These are phyloP conservation scores for Metridium senile DNA, from an alignment of 92 coral and sea anemone genomes.

Conservation along the genomic window DNA sequence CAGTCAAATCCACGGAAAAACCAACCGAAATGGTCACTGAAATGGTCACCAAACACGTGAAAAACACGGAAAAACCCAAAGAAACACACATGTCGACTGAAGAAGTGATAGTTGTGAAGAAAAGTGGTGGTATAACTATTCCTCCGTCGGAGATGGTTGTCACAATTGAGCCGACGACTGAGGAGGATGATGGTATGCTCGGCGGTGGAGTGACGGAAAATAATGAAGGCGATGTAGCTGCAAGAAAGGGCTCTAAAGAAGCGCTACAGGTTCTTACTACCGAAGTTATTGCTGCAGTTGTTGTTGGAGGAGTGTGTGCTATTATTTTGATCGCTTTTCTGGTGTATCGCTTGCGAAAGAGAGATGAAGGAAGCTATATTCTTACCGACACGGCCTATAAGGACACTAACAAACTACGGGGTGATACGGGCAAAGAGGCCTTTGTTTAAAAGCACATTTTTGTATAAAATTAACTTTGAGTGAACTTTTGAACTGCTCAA, in stretches of 20 bases:
- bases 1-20: not conserved
- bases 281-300: constrained; percentile 94
- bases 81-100: not conserved
- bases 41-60: not conserved
- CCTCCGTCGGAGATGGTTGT: not conserved
- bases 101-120: constrained; percentile 1
- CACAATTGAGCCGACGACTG: not conserved
- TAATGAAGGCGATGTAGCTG: constrained; percentile 28
- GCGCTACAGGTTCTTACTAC: constrained; percentile 61
- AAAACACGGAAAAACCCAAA: not conserved
- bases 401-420: constrained; percentile 79
- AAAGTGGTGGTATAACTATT: not conserved
- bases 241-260: not conserved
- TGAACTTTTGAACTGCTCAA: constrained; percentile 4
- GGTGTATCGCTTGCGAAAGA: constrained; percentile 89
- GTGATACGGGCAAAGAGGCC: constrained; percentile 88
- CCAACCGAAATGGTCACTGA: not conserved
- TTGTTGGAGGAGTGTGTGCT: constrained; percentile 96
- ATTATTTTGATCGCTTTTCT: constrained; percentile 92
- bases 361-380: constrained; percentile 95
- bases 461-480: not conserved
- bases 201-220: not conserved
- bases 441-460: constrained; percentile 59
- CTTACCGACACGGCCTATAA: constrained; percentile 70
- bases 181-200: not conserved